Base-by-base conservation (phyloP, 2,888 invertebrate genomes). In the Seira musarum region DNA sequence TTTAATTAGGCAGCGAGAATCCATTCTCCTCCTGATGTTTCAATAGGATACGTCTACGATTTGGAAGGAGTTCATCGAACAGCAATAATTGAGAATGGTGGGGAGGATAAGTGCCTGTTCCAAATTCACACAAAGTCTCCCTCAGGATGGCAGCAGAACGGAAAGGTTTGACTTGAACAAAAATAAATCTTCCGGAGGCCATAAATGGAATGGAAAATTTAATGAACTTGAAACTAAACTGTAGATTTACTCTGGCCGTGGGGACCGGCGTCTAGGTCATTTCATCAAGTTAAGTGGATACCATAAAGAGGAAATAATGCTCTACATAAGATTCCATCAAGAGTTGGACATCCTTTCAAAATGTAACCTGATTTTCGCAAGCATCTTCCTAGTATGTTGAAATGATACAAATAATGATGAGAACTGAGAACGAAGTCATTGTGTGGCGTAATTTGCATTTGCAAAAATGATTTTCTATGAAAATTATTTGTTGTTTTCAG, bases 11-110 rank as follows among this genome's bases (percentile, higher is more conserved):
- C 75, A 24, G 67, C 68, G 22, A 35, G 53, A 21, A 46, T 75
- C 1, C 61, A 61, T 24, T 60, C 68, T 15, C 75, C 67, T 30
- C 68, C 67, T n/a, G 68, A 21, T 19, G 19, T 19, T 8, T 22
- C 24, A 25, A 61, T 68, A 8, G 68, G 25, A 8, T 68, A 75
- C 30, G 15, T 75, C 1, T 75, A 61, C 25, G 68, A 67, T 19
- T 35, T 75, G 22, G 75, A 67, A 21, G 75, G 75, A 1, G 75
- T 75, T 22, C 60, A 63, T 30, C 40, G 61, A 5, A 75, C 75
- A 1, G 75, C 68, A 10, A 75, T 75, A 24, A 30, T 75, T 5
- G 61, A 67, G 53, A 30, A 75, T 63, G 68, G 68, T n/a, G 2
- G 13, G 6, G 63, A 46, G 5, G 35, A 25, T 2, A 74, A 74